These are phyloP conservation scores for Ataeniobius toweri DNA, from an alignment of 2,797 vertebrate species.

Conservation along the genomic window DNA sequence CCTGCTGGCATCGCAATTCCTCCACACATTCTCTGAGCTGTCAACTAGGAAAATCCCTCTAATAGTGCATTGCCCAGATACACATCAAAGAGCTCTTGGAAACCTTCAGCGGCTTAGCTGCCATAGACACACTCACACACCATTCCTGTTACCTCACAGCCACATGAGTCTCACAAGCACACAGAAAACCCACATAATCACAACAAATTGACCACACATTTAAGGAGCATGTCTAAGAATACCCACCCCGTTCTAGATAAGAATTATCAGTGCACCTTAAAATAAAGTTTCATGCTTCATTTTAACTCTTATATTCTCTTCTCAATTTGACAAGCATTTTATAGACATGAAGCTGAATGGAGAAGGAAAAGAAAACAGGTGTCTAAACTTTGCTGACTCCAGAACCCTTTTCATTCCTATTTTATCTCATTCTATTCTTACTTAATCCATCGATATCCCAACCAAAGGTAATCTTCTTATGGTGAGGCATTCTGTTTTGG, in stretches of 20 bases:
- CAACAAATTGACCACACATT: slow-evolving; percentile 61
- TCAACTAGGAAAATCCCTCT: slow-evolving; percentile 90
- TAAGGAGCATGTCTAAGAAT: slow-evolving; percentile 13
- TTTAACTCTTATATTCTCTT: slow-evolving; percentile 14
- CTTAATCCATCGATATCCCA: slow-evolving; percentile 84
- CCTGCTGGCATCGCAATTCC: slow-evolving; percentile 85
- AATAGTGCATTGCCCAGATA: slow-evolving; percentile 88
- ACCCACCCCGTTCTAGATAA: neutral
- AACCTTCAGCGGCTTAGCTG: slow-evolving; percentile 88
- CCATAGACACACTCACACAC: slow-evolving; percentile 69
- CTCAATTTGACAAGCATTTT: slow-evolving; percentile 40
- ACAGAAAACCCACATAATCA: slow-evolving; percentile 26
- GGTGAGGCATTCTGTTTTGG: slow-evolving; percentile 79
- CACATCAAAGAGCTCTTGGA: slow-evolving; percentile 92
- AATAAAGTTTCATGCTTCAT: slow-evolving; percentile 21
- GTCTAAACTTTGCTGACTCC: slow-evolving; percentile 79
- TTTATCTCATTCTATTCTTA: slow-evolving; percentile 82
- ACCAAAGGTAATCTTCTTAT: slow-evolving; percentile 85
- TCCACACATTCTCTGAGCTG: slow-evolving; percentile 87
- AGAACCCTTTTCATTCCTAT: slow-evolving; percentile 72
- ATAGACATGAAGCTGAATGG: slow-evolving; percentile 38
- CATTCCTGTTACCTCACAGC: slow-evolving; percentile 57
- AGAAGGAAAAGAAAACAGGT: slow-evolving; percentile 69
- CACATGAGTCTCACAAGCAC: slow-evolving; percentile 34
- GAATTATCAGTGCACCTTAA: neutral